A percentile compares a stretch with the other conserved stretches of the same genome.
Conservation (phyloP, 2,888 invertebrate species). For the Rhagophthalmus giganteus region DNA sequence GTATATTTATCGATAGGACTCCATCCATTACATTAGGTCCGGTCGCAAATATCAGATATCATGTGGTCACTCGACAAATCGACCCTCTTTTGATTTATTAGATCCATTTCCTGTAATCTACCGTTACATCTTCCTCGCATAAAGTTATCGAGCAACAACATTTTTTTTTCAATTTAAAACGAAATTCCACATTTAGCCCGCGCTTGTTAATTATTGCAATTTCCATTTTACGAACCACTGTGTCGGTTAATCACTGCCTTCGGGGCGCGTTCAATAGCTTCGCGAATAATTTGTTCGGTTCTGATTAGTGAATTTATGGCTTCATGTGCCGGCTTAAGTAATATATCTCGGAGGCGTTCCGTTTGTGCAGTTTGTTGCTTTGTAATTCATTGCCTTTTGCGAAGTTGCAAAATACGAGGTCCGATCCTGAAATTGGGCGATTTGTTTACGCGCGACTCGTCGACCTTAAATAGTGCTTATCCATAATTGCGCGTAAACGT, state of each 20-base stretch:
- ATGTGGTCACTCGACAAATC: slow-evolving; percentile 54
- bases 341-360: not conserved
- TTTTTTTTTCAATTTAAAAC: slow-evolving; percentile 4
- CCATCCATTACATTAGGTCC: slow-evolving; percentile 54
- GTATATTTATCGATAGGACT: slow-evolving; percentile 50
- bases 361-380: too few relatives aligned
- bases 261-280: slow-evolving; percentile 44
- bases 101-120: slow-evolving; percentile 50
- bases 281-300: slow-evolving; percentile 45
- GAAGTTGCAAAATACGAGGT: too few relatives aligned
- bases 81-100: slow-evolving; percentile 56
- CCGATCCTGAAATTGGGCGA: too few relatives aligned
- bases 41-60: slow-evolving; percentile 56
- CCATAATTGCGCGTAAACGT: too few relatives aligned
- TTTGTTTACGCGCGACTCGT: too few relatives aligned
- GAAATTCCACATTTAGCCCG: slow-evolving; percentile 15
- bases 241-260: slow-evolving; percentile 51
- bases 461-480: too few relatives aligned
- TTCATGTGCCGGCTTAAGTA: not conserved
- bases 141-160: slow-evolving; percentile 21
- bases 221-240: slow-evolving; percentile 55
- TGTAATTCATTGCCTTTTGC: too few relatives aligned
- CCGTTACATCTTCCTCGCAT: slow-evolving; percentile 29
- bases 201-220: slow-evolving; percentile 48
- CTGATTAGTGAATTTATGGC: slow-evolving; percentile 38